phyloP scores from a whole-genome alignment of 2,113 vertebrate genomes.

The Scytalopus superciliaris region DNA sequence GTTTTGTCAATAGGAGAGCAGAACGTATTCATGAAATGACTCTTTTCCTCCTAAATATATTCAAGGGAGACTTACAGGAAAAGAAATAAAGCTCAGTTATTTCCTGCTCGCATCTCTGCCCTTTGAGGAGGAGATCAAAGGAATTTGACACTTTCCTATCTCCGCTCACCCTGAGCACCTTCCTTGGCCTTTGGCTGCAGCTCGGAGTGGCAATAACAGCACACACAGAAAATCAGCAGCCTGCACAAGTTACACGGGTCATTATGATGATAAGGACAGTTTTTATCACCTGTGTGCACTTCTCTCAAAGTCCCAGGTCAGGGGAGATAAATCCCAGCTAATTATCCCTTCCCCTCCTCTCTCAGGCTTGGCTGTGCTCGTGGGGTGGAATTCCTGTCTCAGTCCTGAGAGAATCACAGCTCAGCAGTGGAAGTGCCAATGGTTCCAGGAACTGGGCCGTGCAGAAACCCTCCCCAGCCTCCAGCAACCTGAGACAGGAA shows the following conservation, averaged over 20 bases:
- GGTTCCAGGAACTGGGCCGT: background rate
- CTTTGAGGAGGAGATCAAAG: constrained; percentile 28
- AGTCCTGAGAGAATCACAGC: background rate
- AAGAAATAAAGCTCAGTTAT: constrained; percentile 30
- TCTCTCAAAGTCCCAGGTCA: constrained; percentile 1
- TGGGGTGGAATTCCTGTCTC: background rate
- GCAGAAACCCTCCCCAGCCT: background rate
- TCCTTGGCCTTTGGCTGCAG: background rate
- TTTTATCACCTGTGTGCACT: background rate
- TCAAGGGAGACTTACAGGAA: constrained; percentile 33
- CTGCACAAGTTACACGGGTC: background rate
- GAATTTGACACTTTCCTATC: background rate
- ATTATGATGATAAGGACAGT: background rate
- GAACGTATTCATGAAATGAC: background rate
- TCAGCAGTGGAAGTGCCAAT: background rate
- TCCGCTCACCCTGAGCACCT: background rate
- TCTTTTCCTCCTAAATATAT: constrained; percentile 37
- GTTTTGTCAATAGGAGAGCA: background rate
- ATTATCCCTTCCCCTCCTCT: background rate
- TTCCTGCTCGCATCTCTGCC: constrained; percentile 18
- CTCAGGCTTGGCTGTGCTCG: background rate
- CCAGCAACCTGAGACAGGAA: background rate
- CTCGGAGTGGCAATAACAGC: background rate
- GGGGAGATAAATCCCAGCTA: background rate
- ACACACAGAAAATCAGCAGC: background rate